Conservation (phyloP, 2,113 vertebrate species). For the Onychostruthus taczanowskii region DNA sequence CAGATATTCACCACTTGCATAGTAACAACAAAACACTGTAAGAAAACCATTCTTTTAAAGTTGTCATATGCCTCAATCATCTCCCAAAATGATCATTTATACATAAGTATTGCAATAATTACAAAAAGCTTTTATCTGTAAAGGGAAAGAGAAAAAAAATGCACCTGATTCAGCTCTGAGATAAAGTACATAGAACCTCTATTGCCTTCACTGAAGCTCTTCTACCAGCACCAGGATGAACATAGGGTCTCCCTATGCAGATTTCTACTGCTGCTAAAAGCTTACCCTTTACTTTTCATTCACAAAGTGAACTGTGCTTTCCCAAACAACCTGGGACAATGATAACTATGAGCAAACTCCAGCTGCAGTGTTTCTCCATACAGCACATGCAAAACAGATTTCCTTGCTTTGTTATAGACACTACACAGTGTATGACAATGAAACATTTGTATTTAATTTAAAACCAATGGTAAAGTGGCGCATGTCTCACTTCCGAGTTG, state of each 20-base stretch:
- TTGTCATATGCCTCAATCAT: conserved; percentile 20
- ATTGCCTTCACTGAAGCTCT: neutral
- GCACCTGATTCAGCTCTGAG: neutral
- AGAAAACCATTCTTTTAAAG: neutral
- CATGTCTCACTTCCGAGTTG: conserved; percentile 3
- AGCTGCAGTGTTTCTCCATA: neutral
- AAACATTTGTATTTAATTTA: conserved; percentile 52
- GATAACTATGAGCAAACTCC: neutral
- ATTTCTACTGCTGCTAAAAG: neutral
- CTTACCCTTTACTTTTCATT: neutral
- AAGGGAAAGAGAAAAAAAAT: neutral
- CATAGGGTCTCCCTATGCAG: neutral
- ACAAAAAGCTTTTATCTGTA: conserved; percentile 59
- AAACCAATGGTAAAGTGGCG: neutral
- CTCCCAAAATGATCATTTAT: conserved; percentile 69
- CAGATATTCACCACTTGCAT: conserved; percentile 44
- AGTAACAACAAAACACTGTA: conserved; percentile 23
- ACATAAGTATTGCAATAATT: conserved; percentile 73
- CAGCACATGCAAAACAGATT: conserved; percentile 14
- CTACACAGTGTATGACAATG: neutral
- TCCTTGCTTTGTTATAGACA: conserved; percentile 48
- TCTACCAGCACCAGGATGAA: neutral
- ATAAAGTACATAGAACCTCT: neutral
- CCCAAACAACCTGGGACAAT: neutral
- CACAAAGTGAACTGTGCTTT: neutral